Conservation (phyloP, 2,113 vertebrate species). For the Callaeas wilsoni region DNA sequence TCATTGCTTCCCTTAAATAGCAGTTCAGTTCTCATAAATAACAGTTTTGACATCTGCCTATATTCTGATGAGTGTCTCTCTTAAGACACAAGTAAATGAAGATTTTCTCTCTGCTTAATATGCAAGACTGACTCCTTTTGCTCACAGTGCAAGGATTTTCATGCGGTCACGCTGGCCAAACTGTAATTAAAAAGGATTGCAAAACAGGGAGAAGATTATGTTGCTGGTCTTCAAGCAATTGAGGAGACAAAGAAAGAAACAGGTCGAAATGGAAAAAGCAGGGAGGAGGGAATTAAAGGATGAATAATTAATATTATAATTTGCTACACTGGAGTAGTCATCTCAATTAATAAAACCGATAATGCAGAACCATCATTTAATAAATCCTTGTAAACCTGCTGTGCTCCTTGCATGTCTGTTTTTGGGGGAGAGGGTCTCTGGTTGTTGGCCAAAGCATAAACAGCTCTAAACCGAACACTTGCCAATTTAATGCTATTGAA, state of each 20-base stretch:
- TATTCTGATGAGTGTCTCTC: not conserved
- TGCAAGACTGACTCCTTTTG: not conserved
- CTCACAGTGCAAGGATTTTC: not conserved
- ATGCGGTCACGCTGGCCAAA: not conserved
- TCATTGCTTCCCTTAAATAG: not conserved
- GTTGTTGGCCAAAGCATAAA: not conserved
- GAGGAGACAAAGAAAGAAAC: not conserved
- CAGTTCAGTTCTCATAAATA: not conserved
- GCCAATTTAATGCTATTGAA: not conserved
- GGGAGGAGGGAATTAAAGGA: not conserved
- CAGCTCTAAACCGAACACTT: not conserved
- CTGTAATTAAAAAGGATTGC: not conserved
- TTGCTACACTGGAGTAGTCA: not conserved
- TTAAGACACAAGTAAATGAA: not conserved
- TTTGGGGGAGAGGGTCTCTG: not conserved
- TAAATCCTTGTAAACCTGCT: not conserved
- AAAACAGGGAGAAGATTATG: not conserved
- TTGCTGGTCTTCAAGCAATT: not conserved
- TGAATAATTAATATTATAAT: not conserved
- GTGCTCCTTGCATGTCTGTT: not conserved
- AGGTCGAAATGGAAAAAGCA: not conserved
- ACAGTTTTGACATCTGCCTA: not conserved
- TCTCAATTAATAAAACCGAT: not conserved
- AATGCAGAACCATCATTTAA: not conserved
- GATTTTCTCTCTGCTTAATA: not conserved